These are phyloP conservation scores for Stomatorhinus ivindoensis DNA, from an alignment of 2,113 vertebrate genomes.

Conservation along the genomic window DNA sequence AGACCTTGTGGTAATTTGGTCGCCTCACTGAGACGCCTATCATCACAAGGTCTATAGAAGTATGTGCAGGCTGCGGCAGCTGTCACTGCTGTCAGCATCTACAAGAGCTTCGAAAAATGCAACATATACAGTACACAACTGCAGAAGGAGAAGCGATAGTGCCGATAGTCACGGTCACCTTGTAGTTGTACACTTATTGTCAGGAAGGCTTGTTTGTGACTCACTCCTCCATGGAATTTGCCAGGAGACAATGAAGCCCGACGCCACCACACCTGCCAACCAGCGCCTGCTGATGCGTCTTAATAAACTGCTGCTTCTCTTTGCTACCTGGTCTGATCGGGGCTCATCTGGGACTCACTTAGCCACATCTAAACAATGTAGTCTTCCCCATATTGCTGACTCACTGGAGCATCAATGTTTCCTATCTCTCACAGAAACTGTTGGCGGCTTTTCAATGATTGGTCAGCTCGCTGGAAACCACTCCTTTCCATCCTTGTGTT, in stretches of 20 bases:
- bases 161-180: not conserved
- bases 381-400: not conserved
- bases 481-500: not conserved
- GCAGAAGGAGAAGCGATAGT: not conserved
- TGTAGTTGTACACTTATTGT: not conserved
- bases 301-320: not conserved
- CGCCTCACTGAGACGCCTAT: not conserved
- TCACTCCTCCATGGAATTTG: not conserved
- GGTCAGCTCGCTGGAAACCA: not conserved
- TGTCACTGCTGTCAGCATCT: not conserved
- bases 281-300: not conserved
- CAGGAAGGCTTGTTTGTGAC: not conserved
- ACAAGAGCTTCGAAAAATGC: not conserved
- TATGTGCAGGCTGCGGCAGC: not conserved
- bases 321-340: not conserved
- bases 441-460: not conserved
- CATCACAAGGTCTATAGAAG: not conserved
- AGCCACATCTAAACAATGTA: not conserved
- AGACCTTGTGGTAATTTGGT: not conserved
- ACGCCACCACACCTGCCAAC: not conserved
- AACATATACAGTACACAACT: not conserved
- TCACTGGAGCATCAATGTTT: slow-evolving; percentile 3
- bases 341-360: not conserved
- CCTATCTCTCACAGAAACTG: not conserved
- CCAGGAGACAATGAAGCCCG: not conserved